phyloP scores from a whole-genome alignment of 2,797 vertebrate species.

The Eutrigla gurnardus region DNA sequence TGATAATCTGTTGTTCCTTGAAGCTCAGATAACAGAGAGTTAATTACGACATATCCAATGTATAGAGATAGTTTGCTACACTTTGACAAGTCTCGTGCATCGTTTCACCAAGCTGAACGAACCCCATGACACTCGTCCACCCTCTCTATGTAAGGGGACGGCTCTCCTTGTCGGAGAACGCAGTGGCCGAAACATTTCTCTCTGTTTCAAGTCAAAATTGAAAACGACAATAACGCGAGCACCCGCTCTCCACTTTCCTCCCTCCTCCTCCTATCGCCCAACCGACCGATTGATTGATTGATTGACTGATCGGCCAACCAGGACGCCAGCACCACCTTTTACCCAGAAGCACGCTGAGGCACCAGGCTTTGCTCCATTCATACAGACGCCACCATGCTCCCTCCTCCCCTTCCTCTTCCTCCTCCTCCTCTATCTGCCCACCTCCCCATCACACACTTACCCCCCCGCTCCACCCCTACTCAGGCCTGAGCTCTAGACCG shows the following conservation, averaged over 20 bases:
- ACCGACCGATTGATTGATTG: slow-evolving; percentile 76
- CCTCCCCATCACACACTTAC: slow-evolving; percentile 83
- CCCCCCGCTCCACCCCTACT: slow-evolving; percentile 79
- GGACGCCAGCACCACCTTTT: slow-evolving; percentile 88
- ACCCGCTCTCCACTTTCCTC: slow-evolving; percentile 80
- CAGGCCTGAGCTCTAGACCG: slow-evolving; percentile 82
- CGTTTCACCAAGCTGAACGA: slow-evolving; percentile 59
- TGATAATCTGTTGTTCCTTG: not conserved
- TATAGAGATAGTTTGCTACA: not conserved
- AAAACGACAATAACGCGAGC: slow-evolving; percentile 75
- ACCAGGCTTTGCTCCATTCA: slow-evolving; percentile 88
- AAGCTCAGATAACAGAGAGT: not conserved
- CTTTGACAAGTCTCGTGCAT: not conserved
- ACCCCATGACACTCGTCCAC: slow-evolving; percentile 38
- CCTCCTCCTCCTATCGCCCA: slow-evolving; percentile 71
- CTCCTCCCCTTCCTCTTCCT: slow-evolving; percentile 58
- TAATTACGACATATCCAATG: not conserved
- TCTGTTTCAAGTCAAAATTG: slow-evolving; percentile 72
- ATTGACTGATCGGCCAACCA: slow-evolving; percentile 78
- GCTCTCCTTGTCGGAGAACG: slow-evolving; percentile 55
- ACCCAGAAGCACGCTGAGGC: slow-evolving; percentile 87
- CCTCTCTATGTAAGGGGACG: slow-evolving; percentile 57
- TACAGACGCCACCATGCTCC: slow-evolving; percentile 83
- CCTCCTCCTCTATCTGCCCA: slow-evolving; percentile 78
- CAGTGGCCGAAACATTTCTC: slow-evolving; percentile 70